Base-by-base conservation (phyloP, 2,888 invertebrate species). In the Gryllus longicercus region DNA sequence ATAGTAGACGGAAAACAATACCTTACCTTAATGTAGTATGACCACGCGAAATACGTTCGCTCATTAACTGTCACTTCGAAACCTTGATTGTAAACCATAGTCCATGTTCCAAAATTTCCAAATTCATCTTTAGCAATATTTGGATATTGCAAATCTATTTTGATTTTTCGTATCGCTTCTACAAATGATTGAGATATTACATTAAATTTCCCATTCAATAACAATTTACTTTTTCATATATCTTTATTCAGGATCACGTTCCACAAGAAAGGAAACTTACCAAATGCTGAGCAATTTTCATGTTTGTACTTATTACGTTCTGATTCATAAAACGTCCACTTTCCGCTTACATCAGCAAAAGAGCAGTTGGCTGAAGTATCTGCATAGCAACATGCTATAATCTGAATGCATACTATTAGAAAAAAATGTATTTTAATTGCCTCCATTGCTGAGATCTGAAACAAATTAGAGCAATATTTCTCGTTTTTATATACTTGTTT, bases 21-120 rank as follows among this genome's bases (percentile, higher is more conserved):
- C 12, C 49, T 50, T 63, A 78, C 78, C 78, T 86, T 79, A 49
- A 82, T 83, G 82, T 86, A 89, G 63, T 84, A 84, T 11, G 87
- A 89, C 84, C 88, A 89, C 11, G 88, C 88, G 85, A 89, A 89
- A 84, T 86, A 89, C 4, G 83, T 82, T 18, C 85, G 82, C 14
- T 83, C 84, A 75, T 84, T 83, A 18, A 85, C 82, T 18, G 82
- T 83, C 11, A 89, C 86, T 84, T 89, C 89, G 85, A 89, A 89
- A 4, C 89, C 89, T 80, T 89, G 88, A 82, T 89, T 89, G 83
- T 89, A 89, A 74, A 89, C 87, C 80, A 89, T 84, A 12, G 89
- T 89, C 89, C 89, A 89, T 78, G 86, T 86, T 23, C 89, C 89
- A 75, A 84, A 82, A 83, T 89, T 88, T 10, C 87, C 88, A 84